Evolutionary conservation across 2,888 invertebrate species (phyloP), one percentile per base, ranked within the genome.

Genomic region (Oligia fasciuncula): DNA sequence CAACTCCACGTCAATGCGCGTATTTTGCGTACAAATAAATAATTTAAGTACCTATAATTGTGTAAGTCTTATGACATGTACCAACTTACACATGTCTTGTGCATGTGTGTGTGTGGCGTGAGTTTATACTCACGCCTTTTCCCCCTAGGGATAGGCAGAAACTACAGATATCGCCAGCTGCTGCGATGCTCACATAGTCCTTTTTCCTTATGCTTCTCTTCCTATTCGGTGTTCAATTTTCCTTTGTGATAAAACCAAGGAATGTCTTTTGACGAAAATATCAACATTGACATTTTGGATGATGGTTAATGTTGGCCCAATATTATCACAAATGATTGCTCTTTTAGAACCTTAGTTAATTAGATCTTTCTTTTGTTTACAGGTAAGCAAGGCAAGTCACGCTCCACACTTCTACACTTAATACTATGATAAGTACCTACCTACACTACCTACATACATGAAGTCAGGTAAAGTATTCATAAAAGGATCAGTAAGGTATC

Each of bases 361-460:
- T 60, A 9, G 2, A n/a, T 54, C 29, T 77, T 75, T 83, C 35
- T 63, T 62, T 86, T 86, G 65, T 85, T 65, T 46, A 13, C 86
- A 85, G 85, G 85, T 85, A 85, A 85, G 85, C 86, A 86, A 85
- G 85, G 85, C 85, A 85, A 85, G 85, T 85, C 74, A 70, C 35
- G 14, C 65, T 57, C 60, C 69, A 63, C 77, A 60, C 35, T 72
- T 35, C 35, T 60, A n/a, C 43, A 69, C 35, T 6, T 43, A 49
- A 8, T 63, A 63, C 23, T 54, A 78, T 9, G 51, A 82, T 71
- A 83, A 78, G 35, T 69, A 17, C 4, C 9, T 40, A n/a, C 43
- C 11, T 35, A 19, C 60, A 14, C 14, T 46, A 49, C 11, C 35
- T 5, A 9, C n/a, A 3, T 13, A 57, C 11, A 9, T 74, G 40